Evolutionary conservation across 2,888 invertebrate species (phyloP).

Genomic region (Galeopsomyia nigrocyanea): DNA sequence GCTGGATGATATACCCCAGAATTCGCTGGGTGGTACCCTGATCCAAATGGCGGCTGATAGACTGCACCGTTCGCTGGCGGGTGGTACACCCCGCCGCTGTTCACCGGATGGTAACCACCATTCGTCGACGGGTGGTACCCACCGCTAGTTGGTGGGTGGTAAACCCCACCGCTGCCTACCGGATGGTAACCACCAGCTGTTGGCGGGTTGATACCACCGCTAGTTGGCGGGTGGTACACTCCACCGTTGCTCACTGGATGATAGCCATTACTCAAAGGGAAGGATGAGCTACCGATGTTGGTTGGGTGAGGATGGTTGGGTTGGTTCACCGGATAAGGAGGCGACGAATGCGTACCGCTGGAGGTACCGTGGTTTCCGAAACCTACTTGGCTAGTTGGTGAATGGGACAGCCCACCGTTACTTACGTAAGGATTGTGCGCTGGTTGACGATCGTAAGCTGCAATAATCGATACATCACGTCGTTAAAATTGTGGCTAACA

Average conservation of each 20-base stretch:
- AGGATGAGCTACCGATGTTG: slow-evolving; percentile 2
- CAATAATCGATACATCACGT: too few relatives aligned
- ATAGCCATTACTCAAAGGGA: neutral
- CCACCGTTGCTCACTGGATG: neutral
- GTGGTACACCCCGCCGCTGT: neutral
- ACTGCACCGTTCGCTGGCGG: slow-evolving; percentile 10
- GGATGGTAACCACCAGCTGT: neutral
- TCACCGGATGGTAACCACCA: neutral
- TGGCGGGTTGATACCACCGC: neutral
- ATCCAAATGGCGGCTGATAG: neutral
- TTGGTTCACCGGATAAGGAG: slow-evolving; percentile 16
- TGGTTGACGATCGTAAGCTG: slow-evolving; percentile 29
- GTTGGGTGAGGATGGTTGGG: slow-evolving; percentile 33
- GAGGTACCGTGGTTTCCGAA: neutral
- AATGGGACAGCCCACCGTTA: too few relatives aligned
- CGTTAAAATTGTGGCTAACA: too few relatives aligned
- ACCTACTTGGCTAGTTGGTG: too few relatives aligned
- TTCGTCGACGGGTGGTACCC: neutral
- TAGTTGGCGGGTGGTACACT: neutral
- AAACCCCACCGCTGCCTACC: neutral
- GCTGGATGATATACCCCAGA: slow-evolving; percentile 5
- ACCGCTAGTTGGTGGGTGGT: slow-evolving; percentile 11
- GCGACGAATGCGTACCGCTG: neutral
- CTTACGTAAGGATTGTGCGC: slow-evolving; percentile 23
- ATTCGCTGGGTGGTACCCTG: neutral